Evolutionary conservation across 2,113 vertebrate genomes (phyloP).

Genomic region (Lipophrys pholis): DNA sequence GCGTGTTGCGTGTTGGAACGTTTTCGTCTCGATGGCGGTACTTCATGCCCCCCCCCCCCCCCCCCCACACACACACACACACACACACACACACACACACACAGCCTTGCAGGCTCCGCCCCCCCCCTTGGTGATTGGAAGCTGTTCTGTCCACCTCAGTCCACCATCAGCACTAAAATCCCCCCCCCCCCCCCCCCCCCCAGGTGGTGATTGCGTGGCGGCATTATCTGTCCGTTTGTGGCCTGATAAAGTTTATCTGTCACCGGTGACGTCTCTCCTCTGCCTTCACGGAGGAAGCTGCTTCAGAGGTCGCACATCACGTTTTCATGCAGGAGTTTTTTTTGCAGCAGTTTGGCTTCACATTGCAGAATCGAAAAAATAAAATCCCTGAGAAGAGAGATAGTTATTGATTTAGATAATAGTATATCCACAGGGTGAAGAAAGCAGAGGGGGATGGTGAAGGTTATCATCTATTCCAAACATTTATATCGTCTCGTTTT

Average conservation of each 20-base stretch:
- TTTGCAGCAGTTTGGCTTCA: background rate
- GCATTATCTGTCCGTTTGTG: slow-evolving; percentile 30
- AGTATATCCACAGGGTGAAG: background rate
- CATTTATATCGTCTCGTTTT: no score
- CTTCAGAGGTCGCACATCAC: background rate
- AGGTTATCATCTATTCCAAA: no score
- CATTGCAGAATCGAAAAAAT: background rate
- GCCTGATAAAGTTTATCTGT: slow-evolving; percentile 40
- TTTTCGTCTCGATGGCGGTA: no score
- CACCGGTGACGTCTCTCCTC: slow-evolving; percentile 16
- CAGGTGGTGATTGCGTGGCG: slow-evolving; percentile 1
- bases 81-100: slow-evolving; percentile 3
- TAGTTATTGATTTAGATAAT: background rate
- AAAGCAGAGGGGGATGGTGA: no score
- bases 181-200: background rate
- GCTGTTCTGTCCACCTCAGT: slow-evolving; percentile 15
- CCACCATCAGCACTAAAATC: background rate
- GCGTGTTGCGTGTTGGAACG: no score
- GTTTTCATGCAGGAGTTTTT: background rate
- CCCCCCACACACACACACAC: slow-evolving; percentile 10
- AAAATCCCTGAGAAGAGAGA: background rate
- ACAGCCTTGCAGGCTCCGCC: no score
- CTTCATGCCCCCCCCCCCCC: no score
- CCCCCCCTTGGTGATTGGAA: slow-evolving; percentile 13
- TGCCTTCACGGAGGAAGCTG: background rate